Base-by-base conservation (phyloP, 1,140 invertebrate genomes). In the Phymorhynchus buccinoides region DNA sequence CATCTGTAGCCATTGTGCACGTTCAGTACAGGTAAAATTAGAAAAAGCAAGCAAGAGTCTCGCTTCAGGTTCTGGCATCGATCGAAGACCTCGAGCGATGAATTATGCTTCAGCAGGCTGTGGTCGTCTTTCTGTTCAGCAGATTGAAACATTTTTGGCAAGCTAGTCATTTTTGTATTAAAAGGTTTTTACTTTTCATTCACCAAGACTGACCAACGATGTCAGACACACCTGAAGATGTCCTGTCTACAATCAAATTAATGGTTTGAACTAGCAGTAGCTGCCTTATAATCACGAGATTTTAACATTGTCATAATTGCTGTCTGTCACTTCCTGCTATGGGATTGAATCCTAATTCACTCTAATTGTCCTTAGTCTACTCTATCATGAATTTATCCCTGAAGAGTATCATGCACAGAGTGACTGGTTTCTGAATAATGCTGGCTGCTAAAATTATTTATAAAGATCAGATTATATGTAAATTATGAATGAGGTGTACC, bases 41-140 rank as follows among this genome's bases (percentile, higher is more conserved):
- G 22, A 27, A 62, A 75, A 37, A 41, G 30, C 35, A 41, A 18
- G 41, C 37, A 4, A 16, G 35, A 1, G 35, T 18, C 73, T 41
- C 73, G 3, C 16, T 75, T 75, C 73, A 22, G 73, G 73, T 75
- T 75, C 73, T 41, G 73, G 73, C 73, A 75, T 75, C 73, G 73
- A 75, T 75, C 73, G 73, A 75, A 75, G 35, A 37, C 35, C 73
- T 9, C 68, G 73, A 75, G 56, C 56, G n/a, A 62, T 62, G 56
- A 62, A 62, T 62, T 62, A 62, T 62, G 56, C 56, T 62, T 27
- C 22, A 62, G 12, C 56, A 62, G 56, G 56, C 56, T 62, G 56
- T 62, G 56, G 22, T 27, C 56, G 56, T 62, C 56, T 62, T 62
- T 62, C 56, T 62, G 56, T 62, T 62, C 6, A 62, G 4, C 56